phyloP scores from a whole-genome alignment of 2,888 invertebrate species.

The Imbricaverruca yamaguchii region DNA sequence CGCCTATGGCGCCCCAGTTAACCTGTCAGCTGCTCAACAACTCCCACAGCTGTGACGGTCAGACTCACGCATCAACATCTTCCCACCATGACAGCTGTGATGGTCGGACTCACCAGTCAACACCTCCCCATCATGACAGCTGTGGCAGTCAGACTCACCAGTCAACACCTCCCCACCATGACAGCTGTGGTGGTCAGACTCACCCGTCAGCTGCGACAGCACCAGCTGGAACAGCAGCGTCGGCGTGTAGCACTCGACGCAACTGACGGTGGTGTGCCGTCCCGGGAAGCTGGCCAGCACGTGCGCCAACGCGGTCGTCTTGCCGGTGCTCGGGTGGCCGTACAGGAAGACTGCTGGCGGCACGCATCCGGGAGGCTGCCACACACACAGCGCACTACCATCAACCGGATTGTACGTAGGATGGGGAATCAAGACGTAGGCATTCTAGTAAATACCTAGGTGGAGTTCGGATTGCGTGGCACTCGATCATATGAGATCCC shows the following conservation, averaged over 20 bases:
- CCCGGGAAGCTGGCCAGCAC: slow-evolving; percentile 54
- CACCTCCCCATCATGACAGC: too few species aligned
- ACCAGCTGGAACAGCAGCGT: slow-evolving; percentile 70
- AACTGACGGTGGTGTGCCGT: slow-evolving; percentile 71
- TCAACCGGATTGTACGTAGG: too few species aligned
- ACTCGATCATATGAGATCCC: not conserved
- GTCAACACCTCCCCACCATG: too few species aligned
- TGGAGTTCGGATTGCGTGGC: not conserved
- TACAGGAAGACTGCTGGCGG: slow-evolving; percentile 65
- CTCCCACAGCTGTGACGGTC: too few species aligned
- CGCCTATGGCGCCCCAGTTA: too few species aligned
- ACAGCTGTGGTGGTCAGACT: too few species aligned
- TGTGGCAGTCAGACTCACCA: too few species aligned
- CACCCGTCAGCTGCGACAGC: slow-evolving; percentile 51
- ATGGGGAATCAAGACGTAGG: not conserved
- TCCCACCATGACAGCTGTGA: too few species aligned
- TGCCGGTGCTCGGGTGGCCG: slow-evolving; percentile 78
- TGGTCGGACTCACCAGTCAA: too few species aligned
- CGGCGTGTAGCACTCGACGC: slow-evolving; percentile 70
- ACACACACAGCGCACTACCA: not conserved
- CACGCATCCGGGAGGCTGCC: slow-evolving; percentile 36
- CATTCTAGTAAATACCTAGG: not conserved
- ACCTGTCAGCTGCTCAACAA: too few species aligned
- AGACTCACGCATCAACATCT: too few species aligned
- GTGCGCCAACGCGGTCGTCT: slow-evolving; percentile 59